phyloP scores from a whole-genome alignment of 2,113 vertebrate species.

The Ptilonorhynchus violaceus region DNA sequence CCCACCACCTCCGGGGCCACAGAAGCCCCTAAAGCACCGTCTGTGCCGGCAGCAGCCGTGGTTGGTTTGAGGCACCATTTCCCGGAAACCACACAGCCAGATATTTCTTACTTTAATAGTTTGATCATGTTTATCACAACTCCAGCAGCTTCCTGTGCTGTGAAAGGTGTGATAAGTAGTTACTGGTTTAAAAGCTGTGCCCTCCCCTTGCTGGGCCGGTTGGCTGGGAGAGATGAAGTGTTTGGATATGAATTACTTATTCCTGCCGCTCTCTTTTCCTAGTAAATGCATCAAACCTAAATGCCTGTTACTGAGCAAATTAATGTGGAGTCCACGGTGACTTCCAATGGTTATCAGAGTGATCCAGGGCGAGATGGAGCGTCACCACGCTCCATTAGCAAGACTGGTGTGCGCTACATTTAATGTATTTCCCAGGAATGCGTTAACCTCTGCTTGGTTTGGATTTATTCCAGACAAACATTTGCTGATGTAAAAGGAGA shows the following conservation, averaged over 20 bases:
- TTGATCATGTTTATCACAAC: conserved; percentile 37
- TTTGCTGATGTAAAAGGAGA: conserved; percentile 53
- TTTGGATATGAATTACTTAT: neutral
- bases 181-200: neutral
- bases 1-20: neutral
- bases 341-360: neutral
- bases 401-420: neutral
- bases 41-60: neutral
- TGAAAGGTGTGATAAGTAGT: conserved; percentile 38
- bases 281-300: conserved; percentile 10
- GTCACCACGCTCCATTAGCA: conserved; percentile 17
- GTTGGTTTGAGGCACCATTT: conserved; percentile 25
- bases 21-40: neutral
- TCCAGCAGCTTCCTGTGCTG: conserved; percentile 59
- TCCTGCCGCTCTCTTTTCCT: neutral
- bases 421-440: conserved; percentile 34
- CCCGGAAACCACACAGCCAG: conserved; percentile 42
- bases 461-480: conserved; percentile 42
- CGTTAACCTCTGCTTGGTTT: conserved; percentile 49
- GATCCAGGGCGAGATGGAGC: neutral
- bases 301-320: conserved; percentile 15
- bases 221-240: neutral
- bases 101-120: conserved; percentile 18
- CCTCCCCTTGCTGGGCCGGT: neutral
- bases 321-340: neutral